Evolutionary conservation across 2,888 invertebrate genomes (phyloP), one percentile per base, ranked within the genome.

Genomic region (Chydorus sphaericus): DNA sequence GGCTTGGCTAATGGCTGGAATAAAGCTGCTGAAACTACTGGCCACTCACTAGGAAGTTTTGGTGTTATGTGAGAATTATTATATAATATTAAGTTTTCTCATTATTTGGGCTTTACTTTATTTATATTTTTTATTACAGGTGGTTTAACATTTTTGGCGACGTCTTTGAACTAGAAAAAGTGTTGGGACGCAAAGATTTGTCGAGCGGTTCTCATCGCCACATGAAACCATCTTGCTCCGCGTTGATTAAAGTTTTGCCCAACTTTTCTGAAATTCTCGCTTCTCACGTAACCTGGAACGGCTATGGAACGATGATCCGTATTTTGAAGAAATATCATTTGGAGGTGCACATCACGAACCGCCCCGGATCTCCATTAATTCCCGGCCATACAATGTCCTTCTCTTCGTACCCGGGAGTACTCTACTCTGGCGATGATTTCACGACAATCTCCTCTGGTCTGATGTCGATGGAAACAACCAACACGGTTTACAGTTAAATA

Each of bases 271-370:
- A 75, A 62, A 66, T 91, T 30, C 83, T 79, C 60, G 75, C 86
- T 18, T 81, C 85, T 0, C 91, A 92, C 66, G 85, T 84, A 65
- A 82, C 85, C 3, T 89, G 85, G 69, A 83, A 56, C 36, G 51
- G 16, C 59, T 90, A 85, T 66, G 75, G 79, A 30, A 78, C 80
- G 60, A 92, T 92, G 91, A 74, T 88, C 58, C 77, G 89, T 57
- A 78, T 91, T 31, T 73, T 88, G 64, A 92, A 92, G 69, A 79
- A 81, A 57, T 92, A 92, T 72, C 83, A 83, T 64, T 79, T 93
- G 54, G 78, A 80, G 59, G 88, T 81, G 67, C 84, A 82, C 61
- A 68, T 73, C 52, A 75, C 78, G 11, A 71, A 76, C 3, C 55
- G 57, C 50, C 62, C 55, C 60, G 64, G 49, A 44, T 64, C 39